Evolutionary conservation across 1,140 invertebrate species (phyloP), one percentile per base, ranked within the genome.

Genomic region (Pantala flavescens): DNA sequence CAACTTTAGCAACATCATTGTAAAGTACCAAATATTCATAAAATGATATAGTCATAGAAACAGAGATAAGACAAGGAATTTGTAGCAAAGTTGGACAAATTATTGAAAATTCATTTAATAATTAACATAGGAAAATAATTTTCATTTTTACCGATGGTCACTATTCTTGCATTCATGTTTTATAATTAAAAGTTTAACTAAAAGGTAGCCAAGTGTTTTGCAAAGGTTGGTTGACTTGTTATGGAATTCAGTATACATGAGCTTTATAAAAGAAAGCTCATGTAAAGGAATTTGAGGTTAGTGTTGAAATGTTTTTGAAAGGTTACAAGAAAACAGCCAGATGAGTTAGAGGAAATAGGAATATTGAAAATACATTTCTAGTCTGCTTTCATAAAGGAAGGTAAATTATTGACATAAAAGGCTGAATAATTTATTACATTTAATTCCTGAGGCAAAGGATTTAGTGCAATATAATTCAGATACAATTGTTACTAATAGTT

Each of bases 1-100:
- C 71, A 72, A 72, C 24, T 24, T 71, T 72, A 72, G 71, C n/a
- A 21, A 72, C 71, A 72, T 72, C 19, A 72, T 23, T 72, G 71
- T 72, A 72, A 72, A 72, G 71, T 72, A 72, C 42, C 71, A 72
- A 72, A 72, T 72, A 72, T 72, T 72, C 71, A 72, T 72, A 72
- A 72, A 72, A 28, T 14, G 49, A 72, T 42, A 21, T 72, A 72
- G 71, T 19, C n/a, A 42, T 72, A 72, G 71, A 36, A 72, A 36
- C 42, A 28, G 71, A 24, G 71, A 72, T 72, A 42, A 19, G 71
- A 72, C 24, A 42, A 72, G 24, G 42, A 42, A 36, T 72, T 72
- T 36, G 71, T 72, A 72, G 24, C 49, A 63, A 63, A 21, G 49
- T 63, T 63, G n/a, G 12, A 63, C n/a, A 12, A 63, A 63, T 63